Percentiles rank a stretch among this genome's conserved stretches.
Conservation (phyloP, 2,888 invertebrate genomes). For the Acronicta aceris region DNA sequence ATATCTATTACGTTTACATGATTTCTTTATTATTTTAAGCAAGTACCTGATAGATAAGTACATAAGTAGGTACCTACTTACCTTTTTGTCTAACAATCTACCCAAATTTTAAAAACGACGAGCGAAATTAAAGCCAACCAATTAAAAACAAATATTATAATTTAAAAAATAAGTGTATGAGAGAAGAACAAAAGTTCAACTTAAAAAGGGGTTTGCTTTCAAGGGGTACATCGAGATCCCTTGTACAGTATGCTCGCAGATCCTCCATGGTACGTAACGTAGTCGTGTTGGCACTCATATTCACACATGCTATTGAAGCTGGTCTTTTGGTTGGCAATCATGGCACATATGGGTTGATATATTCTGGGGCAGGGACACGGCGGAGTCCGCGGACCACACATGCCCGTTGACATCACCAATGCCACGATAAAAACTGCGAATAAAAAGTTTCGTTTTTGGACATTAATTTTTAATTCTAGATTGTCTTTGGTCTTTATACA, state of each 20-base stretch:
- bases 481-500: no score
- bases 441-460: slow-evolving; percentile 21
- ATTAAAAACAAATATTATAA: slow-evolving; percentile 16
- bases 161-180: slow-evolving; percentile 16
- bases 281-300: slow-evolving; percentile 69
- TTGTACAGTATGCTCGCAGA: slow-evolving; percentile 18
- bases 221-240: slow-evolving; percentile 25
- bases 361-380: slow-evolving; percentile 78
- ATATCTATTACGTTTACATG: no score
- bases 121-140: slow-evolving; percentile 1
- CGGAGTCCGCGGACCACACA: slow-evolving; percentile 25
- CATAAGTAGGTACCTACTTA: no score
- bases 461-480: no score
- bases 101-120: neutral
- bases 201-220: slow-evolving; percentile 5
- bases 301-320: slow-evolving; percentile 81
- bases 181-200: neutral
- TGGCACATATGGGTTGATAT: slow-evolving; percentile 81
- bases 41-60: no score
- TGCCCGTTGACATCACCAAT: slow-evolving; percentile 53
- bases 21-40: no score
- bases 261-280: slow-evolving; percentile 22
- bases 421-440: slow-evolving; percentile 67
- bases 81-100: no score
- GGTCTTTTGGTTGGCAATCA: slow-evolving; percentile 59